Base-by-base conservation (phyloP, 2,888 invertebrate species). In the Campoplex nolae region DNA sequence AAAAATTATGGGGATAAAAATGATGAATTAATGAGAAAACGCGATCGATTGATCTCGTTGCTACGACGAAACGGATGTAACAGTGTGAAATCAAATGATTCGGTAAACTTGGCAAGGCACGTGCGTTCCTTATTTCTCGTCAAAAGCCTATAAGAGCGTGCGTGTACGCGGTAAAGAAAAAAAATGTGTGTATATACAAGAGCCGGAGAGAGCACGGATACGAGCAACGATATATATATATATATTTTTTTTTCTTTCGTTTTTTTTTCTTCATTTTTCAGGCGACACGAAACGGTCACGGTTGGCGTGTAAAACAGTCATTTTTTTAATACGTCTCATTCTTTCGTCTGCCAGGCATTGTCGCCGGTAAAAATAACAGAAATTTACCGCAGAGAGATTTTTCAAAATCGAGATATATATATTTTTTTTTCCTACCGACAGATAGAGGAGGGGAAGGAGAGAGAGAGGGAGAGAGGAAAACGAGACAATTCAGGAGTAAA, bases 21-120 rank as follows among this genome's bases (percentile, higher is more conserved):
- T 13, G 1, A 32, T 23, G 23, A 32, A 13, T 58, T 13, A 13
- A 0, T 13, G 3, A 1, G 4, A 9, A 9, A 58, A 58, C 1
- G 28, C 28, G 8, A 32, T 58, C 2, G 28, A 58, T 28, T 32
- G 62, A 23, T 23, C 13, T 67, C 6, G 23, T 65, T 51, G 4
- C 2, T 67, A n/a, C 11, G 65, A 77, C n/a, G n/a, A 65, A 51
- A 38, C 28, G 28, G 11, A 9, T 48, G 38, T 38, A 38, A 38
- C 11, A 32, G 11, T 35, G 8, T 18, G 11, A 73, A 32, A 32
- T 73, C 18, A 48, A 48, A 51, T 51, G 13, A 65, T 65, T 88
- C 90, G 90, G 91, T 92, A 90, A 91, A 93, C 88, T 90, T 89
- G 89, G 90, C 89, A 18, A 90, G 90, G 92, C 93, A 93, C 93